Conservation (phyloP, 2,797 vertebrate species). For the Smutsia gigantea region DNA sequence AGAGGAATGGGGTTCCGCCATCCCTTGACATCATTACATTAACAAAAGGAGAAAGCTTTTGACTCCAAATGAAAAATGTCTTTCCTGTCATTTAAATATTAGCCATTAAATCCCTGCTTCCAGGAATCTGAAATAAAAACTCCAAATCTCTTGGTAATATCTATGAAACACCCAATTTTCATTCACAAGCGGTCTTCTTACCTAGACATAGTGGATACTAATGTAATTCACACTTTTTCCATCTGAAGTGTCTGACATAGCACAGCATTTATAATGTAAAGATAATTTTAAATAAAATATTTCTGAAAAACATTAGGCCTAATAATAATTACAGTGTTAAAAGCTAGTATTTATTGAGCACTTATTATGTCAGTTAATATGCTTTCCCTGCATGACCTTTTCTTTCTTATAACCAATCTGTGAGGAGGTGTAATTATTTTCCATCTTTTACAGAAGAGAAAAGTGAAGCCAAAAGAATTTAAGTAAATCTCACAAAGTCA, state of each 20-base stretch:
- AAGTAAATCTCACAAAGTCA: constrained; percentile 20
- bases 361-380: not conserved
- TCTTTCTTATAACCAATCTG: not conserved
- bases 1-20: constrained; percentile 39
- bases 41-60: constrained; percentile 74
- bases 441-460: not conserved
- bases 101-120: constrained; percentile 74
- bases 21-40: constrained; percentile 75
- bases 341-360: constrained; percentile 1
- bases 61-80: constrained; percentile 72
- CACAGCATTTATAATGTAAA: not conserved
- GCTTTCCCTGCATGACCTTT: not conserved
- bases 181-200: constrained; percentile 54
- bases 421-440: not conserved
- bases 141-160: constrained; percentile 73
- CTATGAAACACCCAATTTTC: constrained; percentile 59
- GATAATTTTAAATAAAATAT: constrained; percentile 44
- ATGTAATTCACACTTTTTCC: constrained; percentile 29
- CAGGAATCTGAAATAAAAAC: constrained; percentile 78
- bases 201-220: not conserved
- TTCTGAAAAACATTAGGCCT: constrained; percentile 20
- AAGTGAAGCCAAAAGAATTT: constrained; percentile 20
- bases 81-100: constrained; percentile 78
- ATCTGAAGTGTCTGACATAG: not conserved
- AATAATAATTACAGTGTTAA: constrained; percentile 13